Evolutionary conservation across 2,113 vertebrate species (phyloP).

Genomic region (Tricholaema leucomelas): DNA sequence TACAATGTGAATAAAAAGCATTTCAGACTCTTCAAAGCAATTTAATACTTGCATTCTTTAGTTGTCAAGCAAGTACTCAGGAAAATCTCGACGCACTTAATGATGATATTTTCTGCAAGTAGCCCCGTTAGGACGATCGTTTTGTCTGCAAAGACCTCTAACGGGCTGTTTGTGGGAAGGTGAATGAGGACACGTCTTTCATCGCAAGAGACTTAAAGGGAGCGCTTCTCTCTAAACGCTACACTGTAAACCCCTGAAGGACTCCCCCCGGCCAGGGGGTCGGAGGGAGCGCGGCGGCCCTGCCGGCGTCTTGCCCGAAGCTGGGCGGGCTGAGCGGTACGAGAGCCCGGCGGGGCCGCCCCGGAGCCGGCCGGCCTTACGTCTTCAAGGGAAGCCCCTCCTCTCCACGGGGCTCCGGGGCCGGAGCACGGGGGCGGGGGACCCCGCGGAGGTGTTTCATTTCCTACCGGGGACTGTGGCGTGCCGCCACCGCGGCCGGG

Average conservation of each 20-base stretch:
- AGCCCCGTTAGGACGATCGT: accelerated
- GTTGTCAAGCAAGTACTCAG: not conserved
- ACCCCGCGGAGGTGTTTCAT: slow-evolving; percentile 65
- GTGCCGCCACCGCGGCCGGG: not conserved
- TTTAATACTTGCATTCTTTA: not conserved
- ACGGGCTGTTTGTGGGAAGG: accelerated
- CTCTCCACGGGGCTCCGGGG: not conserved
- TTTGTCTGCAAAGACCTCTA: accelerated
- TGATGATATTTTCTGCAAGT: not conserved
- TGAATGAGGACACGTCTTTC: not conserved
- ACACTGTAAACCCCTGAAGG: accelerated
- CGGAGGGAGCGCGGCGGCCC: not conserved
- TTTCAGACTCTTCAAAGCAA: not conserved
- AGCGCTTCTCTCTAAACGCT: accelerated
- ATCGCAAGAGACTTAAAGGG: accelerated
- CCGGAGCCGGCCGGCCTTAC: not conserved
- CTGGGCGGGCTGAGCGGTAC: not conserved
- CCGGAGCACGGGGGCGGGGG: not conserved
- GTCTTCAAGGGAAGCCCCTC: slow-evolving; percentile 70
- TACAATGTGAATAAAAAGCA: not conserved
- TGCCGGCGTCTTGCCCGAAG: too few species aligned
- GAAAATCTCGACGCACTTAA: not conserved
- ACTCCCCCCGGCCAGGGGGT: not conserved
- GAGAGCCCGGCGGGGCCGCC: not conserved
- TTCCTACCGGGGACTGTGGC: not conserved